Conservation (phyloP, 1,140 invertebrate genomes). For the Drosophila micromelanica region DNA sequence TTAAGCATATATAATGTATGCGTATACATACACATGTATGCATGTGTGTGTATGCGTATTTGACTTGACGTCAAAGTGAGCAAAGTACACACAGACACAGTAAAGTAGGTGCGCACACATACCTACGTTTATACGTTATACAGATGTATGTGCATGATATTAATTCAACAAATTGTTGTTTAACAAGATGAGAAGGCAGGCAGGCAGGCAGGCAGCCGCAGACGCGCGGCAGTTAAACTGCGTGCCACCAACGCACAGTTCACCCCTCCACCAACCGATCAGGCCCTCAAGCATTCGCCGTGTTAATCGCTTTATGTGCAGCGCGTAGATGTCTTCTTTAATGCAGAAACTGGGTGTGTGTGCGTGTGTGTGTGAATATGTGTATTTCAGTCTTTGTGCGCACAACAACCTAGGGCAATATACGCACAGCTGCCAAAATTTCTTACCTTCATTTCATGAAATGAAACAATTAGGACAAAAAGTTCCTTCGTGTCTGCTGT, state of each 20-base stretch:
- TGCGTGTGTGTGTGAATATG: conserved; percentile 36
- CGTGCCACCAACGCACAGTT: conserved; percentile 4
- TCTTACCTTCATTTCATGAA: conserved; percentile 81
- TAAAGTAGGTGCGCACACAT: conserved; percentile 28
- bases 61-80: conserved; percentile 54
- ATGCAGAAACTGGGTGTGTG: conserved; percentile 54
- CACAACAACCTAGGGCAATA: conserved; percentile 71
- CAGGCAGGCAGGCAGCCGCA: conserved; percentile 64
- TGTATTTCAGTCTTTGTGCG: conserved; percentile 37
- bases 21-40: neutral
- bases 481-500: conserved; percentile 66
- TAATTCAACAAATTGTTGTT: conserved; percentile 82
- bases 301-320: conserved; percentile 81
- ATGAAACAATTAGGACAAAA: conserved; percentile 83
- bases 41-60: conserved; percentile 25
- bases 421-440: conserved; percentile 81
- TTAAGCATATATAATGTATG: conserved; percentile 55
- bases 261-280: conserved; percentile 6
- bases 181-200: conserved; percentile 65
- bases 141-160: conserved; percentile 57
- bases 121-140: too few species aligned
- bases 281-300: conserved; percentile 54
- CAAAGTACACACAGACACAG: conserved; percentile 41
- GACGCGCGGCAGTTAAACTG: conserved; percentile 62
- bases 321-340: conserved; percentile 75